phyloP scores from a whole-genome alignment of 2,888 invertebrate genomes.

The Branchipolynoe longqiensis region DNA sequence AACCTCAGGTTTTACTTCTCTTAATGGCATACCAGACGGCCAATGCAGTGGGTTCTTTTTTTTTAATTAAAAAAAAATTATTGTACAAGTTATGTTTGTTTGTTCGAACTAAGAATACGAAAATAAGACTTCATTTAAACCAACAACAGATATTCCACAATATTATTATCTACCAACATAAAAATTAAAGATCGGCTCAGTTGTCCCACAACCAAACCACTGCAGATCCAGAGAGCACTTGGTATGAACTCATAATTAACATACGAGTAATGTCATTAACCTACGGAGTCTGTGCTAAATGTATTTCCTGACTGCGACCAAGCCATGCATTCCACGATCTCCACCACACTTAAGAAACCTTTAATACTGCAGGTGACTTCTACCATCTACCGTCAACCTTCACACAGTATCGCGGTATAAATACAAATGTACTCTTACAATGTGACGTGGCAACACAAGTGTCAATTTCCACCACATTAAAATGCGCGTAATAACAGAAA shows the following conservation, averaged over 20 bases:
- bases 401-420: too few species aligned
- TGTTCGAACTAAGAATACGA: conserved; percentile 14
- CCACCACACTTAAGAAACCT: too few species aligned
- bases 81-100: too few species aligned
- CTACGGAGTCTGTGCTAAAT: not conserved
- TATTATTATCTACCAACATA: not conserved
- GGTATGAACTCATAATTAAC: not conserved
- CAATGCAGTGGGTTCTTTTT: too few species aligned
- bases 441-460: too few species aligned
- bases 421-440: too few species aligned
- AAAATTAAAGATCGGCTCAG: too few species aligned
- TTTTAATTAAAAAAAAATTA: too few species aligned
- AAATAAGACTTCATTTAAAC: conserved; percentile 6
- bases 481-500: not conserved
- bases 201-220: not conserved
- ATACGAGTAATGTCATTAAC: not conserved
- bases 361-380: too few species aligned
- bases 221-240: not conserved
- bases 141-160: conserved; percentile 30
- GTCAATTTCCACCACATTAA: not conserved
- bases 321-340: not conserved
- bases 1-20: too few species aligned
- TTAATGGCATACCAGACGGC: too few species aligned
- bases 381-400: too few species aligned
- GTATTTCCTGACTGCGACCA: not conserved